phyloP scores from a whole-genome alignment of 1,140 invertebrate species.

The fruit fly (Drosophila melanogaster) region DNA sequence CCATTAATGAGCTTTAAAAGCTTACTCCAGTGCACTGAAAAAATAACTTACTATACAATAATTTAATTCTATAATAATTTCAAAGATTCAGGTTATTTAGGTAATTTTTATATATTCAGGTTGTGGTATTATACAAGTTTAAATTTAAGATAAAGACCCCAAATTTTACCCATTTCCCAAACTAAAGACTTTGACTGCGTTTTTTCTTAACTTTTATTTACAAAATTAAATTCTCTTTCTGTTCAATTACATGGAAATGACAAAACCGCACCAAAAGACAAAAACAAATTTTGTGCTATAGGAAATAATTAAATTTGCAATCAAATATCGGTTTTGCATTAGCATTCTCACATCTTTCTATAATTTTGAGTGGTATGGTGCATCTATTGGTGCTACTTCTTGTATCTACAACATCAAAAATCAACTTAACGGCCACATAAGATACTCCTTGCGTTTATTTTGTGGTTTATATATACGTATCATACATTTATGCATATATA shows the following conservation, averaged over 20 bases:
- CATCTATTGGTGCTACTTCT: conserved; percentile 24
- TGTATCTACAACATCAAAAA: conserved; percentile 77
- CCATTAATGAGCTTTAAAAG: not conserved
- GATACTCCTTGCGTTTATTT: conserved; percentile 57
- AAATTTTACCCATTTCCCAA: not conserved
- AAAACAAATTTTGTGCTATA: conserved; percentile 38
- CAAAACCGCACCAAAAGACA: conserved; percentile 52
- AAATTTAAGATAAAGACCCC: not conserved
- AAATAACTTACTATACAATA: no score
- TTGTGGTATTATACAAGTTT: no score
- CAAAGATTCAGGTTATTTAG: no score
- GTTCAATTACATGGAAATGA: conserved; percentile 55
- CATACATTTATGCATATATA: conserved; percentile 62
- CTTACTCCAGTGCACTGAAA: not conserved
- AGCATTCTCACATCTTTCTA: conserved; percentile 5
- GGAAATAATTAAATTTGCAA: conserved; percentile 37
- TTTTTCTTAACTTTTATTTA: conserved; percentile 79
- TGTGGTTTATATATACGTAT: conserved; percentile 40
- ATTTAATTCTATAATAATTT: no score
- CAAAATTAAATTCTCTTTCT: conserved; percentile 72
- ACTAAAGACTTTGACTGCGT: conserved; percentile 30
- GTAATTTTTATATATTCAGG: no score
- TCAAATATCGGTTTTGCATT: conserved; percentile 21
- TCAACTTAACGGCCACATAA: conserved; percentile 71
- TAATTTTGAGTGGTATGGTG: conserved; percentile 9